Conservation (phyloP, 53 echinoderm and acorn worm genomes). For the Luidia sarsii region DNA sequence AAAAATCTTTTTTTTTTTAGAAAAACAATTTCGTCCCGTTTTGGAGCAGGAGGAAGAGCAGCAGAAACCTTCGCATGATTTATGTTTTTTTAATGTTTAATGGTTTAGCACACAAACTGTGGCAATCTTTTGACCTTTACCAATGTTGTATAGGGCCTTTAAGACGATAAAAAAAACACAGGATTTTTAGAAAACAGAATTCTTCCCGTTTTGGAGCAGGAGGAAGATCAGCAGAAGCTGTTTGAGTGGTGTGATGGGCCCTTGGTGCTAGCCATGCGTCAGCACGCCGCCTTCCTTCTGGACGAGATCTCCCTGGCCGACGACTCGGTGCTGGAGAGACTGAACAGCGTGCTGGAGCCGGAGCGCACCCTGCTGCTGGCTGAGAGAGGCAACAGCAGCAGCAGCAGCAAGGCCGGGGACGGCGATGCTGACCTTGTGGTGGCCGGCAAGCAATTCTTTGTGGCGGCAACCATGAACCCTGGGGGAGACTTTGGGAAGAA, state of each 20-base stretch:
- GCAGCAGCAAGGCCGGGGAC: conserved; percentile 77
- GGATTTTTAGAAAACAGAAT: no score
- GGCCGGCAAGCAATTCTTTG: conserved; percentile 75
- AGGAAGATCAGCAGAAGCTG: conserved; percentile 83
- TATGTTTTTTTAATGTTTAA: no score
- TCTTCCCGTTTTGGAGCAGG: conserved; percentile 15
- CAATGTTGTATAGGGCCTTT: no score
- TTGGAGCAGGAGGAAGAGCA: no score
- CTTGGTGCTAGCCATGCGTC: conserved; percentile 88
- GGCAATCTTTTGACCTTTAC: no score
- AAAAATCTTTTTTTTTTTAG: no score
- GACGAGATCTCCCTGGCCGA: conserved; percentile 99
- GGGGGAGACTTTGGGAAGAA: conserved; percentile 99
- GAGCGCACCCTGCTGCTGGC: conserved; percentile 89
- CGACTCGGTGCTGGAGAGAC: conserved; percentile 94
- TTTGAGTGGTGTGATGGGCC: conserved; percentile 99
- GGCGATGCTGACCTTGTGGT: conserved; percentile 66
- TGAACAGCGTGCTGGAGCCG: conserved; percentile 97
- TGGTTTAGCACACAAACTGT: no score
- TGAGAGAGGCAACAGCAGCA: conserved; percentile 89
- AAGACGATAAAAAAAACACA: no score
- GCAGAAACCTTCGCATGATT: no score
- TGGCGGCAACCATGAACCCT: conserved; percentile 96
- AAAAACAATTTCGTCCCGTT: no score
- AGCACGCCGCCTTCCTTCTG: conserved; percentile 85